These are phyloP conservation scores for Axinella damicornis DNA, from an alignment of 37 sponge, comb jelly and placozoan genomes.

Conservation along the genomic window DNA sequence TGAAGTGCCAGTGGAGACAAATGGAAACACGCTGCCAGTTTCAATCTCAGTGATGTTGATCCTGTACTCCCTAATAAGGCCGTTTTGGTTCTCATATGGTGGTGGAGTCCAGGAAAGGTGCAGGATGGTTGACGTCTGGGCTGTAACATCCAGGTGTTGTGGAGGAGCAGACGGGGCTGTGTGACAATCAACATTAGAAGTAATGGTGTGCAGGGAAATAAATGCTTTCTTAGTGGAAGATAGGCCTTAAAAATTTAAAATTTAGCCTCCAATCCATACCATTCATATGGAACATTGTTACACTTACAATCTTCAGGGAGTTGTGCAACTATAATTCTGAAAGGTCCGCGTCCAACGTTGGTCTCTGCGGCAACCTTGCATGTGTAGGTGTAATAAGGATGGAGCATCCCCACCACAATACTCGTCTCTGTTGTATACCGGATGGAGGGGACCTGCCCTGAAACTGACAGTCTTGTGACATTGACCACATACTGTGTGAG, in stretches of 20 bases:
- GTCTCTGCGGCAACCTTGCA: constrained; percentile 29
- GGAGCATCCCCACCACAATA: background rate
- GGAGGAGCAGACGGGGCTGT: constrained; percentile 32
- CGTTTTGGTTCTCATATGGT: constrained; percentile 14
- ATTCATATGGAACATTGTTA: background rate
- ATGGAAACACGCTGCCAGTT: background rate
- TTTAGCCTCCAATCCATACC: no score
- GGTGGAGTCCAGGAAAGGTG: constrained; percentile 31
- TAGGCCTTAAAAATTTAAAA: no score
- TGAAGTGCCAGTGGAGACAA: background rate
- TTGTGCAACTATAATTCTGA: background rate
- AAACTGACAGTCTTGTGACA: background rate
- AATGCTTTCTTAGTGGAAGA: no score
- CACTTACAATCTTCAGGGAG: background rate
- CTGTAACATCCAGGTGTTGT: background rate
- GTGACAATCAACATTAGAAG: no score
- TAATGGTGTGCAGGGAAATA: no score
- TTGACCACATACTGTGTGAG: constrained; percentile 18
- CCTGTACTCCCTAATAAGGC: constrained; percentile 37
- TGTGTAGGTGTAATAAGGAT: constrained; percentile 46
- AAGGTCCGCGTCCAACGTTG: constrained; percentile 21
- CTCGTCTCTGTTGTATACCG: background rate
- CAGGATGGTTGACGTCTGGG: background rate
- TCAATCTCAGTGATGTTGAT: constrained; percentile 39
- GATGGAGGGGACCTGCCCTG: no score